Conservation (phyloP, 1,140 invertebrate genomes). For the Calephelis nemesis region DNA sequence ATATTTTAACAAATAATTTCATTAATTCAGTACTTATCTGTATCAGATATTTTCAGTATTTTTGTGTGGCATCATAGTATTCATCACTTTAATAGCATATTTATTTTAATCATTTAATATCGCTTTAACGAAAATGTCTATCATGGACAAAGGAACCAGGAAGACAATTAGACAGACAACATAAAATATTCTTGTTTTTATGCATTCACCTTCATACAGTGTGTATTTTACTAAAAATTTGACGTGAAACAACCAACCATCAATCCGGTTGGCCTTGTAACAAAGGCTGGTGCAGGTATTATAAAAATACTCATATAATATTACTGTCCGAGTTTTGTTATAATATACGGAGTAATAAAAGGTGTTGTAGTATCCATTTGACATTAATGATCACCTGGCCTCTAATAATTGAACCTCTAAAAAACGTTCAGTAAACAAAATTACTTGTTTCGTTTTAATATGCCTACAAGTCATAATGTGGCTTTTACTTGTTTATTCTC, state of each 20-base stretch:
- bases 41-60: no score
- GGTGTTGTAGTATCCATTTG: slow-evolving; percentile 29
- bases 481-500: no score
- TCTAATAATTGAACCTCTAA: slow-evolving; percentile 30
- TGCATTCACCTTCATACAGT: slow-evolving; percentile 33
- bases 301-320: slow-evolving; percentile 39
- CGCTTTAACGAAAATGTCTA: not conserved
- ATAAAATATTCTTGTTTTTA: slow-evolving; percentile 26
- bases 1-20: no score
- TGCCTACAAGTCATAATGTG: no score
- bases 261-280: slow-evolving; percentile 42
- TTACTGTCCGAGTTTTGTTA: slow-evolving; percentile 37
- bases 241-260: slow-evolving; percentile 38
- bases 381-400: slow-evolving; percentile 34
- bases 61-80: no score
- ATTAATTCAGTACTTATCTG: no score
- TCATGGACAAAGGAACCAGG: slow-evolving; percentile 8
- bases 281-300: slow-evolving; percentile 37
- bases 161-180: slow-evolving; percentile 21
- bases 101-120: not conserved
- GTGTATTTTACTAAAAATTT: slow-evolving; percentile 35
- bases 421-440: not conserved
- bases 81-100: no score
- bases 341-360: slow-evolving; percentile 29
- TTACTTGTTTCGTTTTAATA: not conserved